Percentiles rank a stretch among this genome's conserved stretches.
Conservation (phyloP, 2,113 vertebrate species). For the Rhinoderma darwinii region DNA sequence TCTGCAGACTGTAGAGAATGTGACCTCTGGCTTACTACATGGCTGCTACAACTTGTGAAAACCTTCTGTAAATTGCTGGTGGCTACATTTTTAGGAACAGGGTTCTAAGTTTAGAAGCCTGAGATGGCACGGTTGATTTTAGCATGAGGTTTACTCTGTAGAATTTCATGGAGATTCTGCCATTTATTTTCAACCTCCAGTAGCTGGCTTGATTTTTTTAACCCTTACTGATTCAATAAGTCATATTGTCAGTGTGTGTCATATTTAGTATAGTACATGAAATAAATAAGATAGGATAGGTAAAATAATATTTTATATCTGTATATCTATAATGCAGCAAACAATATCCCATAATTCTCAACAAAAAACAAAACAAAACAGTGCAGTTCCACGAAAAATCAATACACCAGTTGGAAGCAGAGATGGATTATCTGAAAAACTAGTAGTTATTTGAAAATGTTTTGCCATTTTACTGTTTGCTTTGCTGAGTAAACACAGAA, state of each 20-base stretch:
- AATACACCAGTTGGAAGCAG: slow-evolving; percentile 28
- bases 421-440: slow-evolving; percentile 18
- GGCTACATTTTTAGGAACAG: not conserved
- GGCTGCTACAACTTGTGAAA: not conserved
- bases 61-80: not conserved
- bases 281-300: not conserved
- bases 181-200: not conserved
- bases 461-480: slow-evolving; percentile 47
- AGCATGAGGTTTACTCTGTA: not conserved
- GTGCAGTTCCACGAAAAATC: slow-evolving; percentile 40
- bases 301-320: no score
- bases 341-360: not conserved
- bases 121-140: not conserved
- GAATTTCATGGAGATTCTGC: not conserved
- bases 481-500: slow-evolving; percentile 25
- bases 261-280: not conserved
- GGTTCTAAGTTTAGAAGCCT: not conserved
- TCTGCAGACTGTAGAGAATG: not conserved
- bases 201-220: not conserved
- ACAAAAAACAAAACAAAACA: not conserved
- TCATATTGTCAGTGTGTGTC: no score
- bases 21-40: not conserved
- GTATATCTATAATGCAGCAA: not conserved
- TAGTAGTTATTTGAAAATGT: slow-evolving; percentile 22
- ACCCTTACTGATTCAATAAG: not conserved